phyloP scores from a whole-genome alignment of 1,140 invertebrate genomes.

The Ridgeia piscesae region DNA sequence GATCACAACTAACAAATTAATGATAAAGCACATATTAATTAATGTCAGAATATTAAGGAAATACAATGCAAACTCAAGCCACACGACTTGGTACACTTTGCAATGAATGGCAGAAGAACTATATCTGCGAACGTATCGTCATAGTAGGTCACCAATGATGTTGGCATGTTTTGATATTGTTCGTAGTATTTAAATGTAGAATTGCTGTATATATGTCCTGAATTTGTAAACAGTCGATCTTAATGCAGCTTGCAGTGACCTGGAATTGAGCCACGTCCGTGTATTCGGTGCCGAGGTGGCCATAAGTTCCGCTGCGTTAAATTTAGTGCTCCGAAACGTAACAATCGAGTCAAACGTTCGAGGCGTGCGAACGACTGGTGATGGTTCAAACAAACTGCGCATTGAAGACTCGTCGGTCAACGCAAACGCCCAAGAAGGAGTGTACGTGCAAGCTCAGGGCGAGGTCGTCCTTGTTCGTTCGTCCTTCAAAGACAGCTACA shows the following conservation, averaged over 20 bases:
- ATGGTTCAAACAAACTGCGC: not conserved
- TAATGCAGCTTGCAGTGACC: not conserved
- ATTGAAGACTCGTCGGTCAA: not conserved
- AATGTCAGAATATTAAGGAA: no score
- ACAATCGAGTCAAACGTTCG: not conserved
- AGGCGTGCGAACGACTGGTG: not conserved
- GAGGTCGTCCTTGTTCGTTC: not conserved
- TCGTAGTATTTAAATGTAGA: no score
- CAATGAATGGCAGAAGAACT: no score
- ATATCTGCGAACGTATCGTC: no score
- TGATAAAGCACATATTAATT: no score
- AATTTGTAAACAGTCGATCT: no score
- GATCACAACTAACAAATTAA: no score
- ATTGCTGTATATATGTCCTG: no score
- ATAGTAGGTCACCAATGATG: no score
- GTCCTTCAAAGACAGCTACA: not conserved
- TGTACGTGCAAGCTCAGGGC: not conserved
- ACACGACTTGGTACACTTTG: no score
- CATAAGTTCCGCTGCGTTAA: not conserved
- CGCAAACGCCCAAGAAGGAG: not conserved
- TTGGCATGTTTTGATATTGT: no score
- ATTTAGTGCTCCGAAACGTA: not conserved
- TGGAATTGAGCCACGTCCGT: not conserved
- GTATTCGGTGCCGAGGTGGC: not conserved
- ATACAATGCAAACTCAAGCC: no score